These are phyloP conservation scores for Ptilorrhoa leucosticta DNA, from an alignment of 2,113 vertebrate genomes.

Conservation along the genomic window DNA sequence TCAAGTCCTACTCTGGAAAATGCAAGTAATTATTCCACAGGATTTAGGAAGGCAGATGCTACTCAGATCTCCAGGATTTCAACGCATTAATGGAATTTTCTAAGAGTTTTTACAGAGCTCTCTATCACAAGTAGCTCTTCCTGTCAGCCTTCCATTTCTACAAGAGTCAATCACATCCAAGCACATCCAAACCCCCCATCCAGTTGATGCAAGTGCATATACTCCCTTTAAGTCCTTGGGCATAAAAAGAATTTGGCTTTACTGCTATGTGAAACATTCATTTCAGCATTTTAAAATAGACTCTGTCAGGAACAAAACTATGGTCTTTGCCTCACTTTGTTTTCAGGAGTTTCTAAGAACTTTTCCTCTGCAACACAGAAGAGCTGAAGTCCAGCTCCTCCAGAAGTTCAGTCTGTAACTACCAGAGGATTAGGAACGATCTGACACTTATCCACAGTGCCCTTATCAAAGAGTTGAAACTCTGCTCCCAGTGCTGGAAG, in stretches of 20 bases:
- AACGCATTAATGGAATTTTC: not conserved
- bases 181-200: not conserved
- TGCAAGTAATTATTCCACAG: not conserved
- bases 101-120: not conserved
- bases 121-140: not conserved
- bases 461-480: not conserved
- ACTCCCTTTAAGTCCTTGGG: not conserved
- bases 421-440: not conserved
- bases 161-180: not conserved
- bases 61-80: not conserved
- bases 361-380: not conserved
- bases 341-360: not conserved
- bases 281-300: not conserved
- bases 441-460: not conserved
- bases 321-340: not conserved
- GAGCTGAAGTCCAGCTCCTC: not conserved
- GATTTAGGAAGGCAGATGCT: not conserved
- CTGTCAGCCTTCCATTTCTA: not conserved
- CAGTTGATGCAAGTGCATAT: not conserved
- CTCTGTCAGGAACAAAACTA: not conserved
- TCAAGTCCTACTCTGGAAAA: not conserved
- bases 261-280: not conserved
- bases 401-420: not conserved
- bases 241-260: not conserved
- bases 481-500: not conserved